phyloP scores from a whole-genome alignment of 2,113 vertebrate genomes.

The Cyprinodon variegatus region DNA sequence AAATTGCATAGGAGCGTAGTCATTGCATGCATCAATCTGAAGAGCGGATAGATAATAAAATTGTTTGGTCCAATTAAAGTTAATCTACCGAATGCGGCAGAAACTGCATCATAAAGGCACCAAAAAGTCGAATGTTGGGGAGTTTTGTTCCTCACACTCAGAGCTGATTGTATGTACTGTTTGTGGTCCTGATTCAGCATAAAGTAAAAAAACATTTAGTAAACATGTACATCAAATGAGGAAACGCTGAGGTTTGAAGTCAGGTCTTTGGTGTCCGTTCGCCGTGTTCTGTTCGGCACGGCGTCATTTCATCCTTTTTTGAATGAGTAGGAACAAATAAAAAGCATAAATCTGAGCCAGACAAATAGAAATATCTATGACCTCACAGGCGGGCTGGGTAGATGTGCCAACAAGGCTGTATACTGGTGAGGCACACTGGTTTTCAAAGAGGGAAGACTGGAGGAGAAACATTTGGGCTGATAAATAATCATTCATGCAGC shows the following conservation, averaged over 20 bases:
- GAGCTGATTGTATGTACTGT: constrained; percentile 10
- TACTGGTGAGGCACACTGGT: constrained; percentile 3
- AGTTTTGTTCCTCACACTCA: constrained; percentile 24
- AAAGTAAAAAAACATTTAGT: constrained; percentile 14
- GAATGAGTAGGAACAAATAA: not conserved
- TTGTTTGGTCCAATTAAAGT: constrained; percentile 23
- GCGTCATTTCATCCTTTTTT: constrained; percentile 16
- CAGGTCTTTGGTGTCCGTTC: constrained; percentile 49
- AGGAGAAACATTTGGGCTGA: not conserved
- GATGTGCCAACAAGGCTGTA: constrained; percentile 24
- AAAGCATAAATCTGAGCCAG: constrained; percentile 1
- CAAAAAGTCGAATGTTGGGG: constrained; percentile 26
- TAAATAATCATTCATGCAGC: not conserved
- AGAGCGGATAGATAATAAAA: constrained; percentile 18
- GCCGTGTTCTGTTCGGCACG: constrained; percentile 11
- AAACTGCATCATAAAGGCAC: not conserved
- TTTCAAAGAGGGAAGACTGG: not conserved
- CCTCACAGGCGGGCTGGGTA: constrained; percentile 42
- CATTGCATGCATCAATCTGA: constrained; percentile 20
- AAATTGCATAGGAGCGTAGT: constrained; percentile 75
- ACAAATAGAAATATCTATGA: constrained; percentile 18
- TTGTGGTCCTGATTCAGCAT: constrained; percentile 36
- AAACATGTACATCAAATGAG: constrained; percentile 11
- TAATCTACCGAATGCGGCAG: constrained; percentile 3
- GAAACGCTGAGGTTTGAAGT: constrained; percentile 23